Conservation (phyloP, 2,888 invertebrate species). For the Cryptus armator region DNA sequence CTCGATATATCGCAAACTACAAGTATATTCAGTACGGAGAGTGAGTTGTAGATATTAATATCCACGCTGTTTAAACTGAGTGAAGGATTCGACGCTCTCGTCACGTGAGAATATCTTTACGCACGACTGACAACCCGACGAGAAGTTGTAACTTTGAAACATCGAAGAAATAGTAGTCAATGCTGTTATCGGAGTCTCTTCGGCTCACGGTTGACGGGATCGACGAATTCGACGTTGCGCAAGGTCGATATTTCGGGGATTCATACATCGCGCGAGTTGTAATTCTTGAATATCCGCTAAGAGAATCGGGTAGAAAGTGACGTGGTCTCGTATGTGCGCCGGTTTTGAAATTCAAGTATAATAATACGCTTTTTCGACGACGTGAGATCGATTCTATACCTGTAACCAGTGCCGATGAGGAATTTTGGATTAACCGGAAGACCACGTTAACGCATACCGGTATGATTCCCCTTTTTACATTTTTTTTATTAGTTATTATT, state of each 20-base stretch:
- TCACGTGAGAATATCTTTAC: slow-evolving; percentile 10
- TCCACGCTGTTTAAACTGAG: background rate
- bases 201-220: slow-evolving; percentile 37
- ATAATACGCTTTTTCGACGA: background rate
- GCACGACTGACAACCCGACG: background rate
- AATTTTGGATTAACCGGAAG: slow-evolving; percentile 34
- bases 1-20: slow-evolving; percentile 1
- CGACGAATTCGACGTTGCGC: slow-evolving; percentile 57
- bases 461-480: background rate
- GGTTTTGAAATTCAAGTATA: background rate
- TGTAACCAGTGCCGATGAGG: slow-evolving; percentile 4
- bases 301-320: slow-evolving; percentile 61
- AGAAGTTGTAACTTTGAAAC: slow-evolving; percentile 1
- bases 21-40: background rate
- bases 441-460: background rate
- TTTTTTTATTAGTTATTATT: background rate
- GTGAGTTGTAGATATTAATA: slow-evolving; percentile 6
- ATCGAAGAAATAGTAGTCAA: background rate
- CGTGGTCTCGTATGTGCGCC: slow-evolving; percentile 42
- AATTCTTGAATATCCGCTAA: slow-evolving; percentile 40
- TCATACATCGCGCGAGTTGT: slow-evolving; percentile 31
- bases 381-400: background rate
- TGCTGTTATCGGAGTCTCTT: background rate
- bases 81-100: slow-evolving; percentile 3
- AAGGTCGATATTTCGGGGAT: slow-evolving; percentile 60